Conservation (phyloP, 2,888 invertebrate species). For the Philereme vetulata region DNA sequence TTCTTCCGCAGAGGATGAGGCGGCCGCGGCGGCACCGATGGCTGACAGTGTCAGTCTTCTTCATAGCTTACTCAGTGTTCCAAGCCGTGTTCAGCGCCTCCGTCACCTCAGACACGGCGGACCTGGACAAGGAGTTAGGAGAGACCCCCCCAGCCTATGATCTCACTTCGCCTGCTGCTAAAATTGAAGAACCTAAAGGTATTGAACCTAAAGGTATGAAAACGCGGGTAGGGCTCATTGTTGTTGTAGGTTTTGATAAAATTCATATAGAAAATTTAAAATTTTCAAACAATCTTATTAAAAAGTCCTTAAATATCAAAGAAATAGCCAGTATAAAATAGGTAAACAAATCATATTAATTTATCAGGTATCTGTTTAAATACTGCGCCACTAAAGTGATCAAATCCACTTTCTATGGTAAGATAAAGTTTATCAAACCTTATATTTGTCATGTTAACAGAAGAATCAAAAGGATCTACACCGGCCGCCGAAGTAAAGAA, state of each 20-base stretch:
- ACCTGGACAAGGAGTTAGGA: constrained; percentile 21
- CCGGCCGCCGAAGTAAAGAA: constrained; percentile 35
- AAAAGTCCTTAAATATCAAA: too few species aligned
- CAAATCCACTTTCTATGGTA: too few species aligned
- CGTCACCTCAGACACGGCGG: constrained; percentile 46
- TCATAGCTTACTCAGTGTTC: constrained; percentile 87
- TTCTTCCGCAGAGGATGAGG: constrained; percentile 81
- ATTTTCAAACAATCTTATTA: too few species aligned
- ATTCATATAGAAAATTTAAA: too few species aligned
- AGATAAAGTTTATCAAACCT: not conserved
- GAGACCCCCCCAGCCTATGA: constrained; percentile 4
- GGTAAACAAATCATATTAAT: too few species aligned
- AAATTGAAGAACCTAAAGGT: constrained; percentile 40
- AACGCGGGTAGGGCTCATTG: too few species aligned
- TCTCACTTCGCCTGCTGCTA: constrained; percentile 23
- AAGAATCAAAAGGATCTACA: constrained; percentile 31
- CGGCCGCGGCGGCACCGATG: constrained; percentile 87
- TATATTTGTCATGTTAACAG: constrained; percentile 25
- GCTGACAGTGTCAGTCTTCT: constrained; percentile 86
- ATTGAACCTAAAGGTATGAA: constrained; percentile 37
- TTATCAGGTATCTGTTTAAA: too few species aligned
- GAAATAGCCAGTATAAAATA: too few species aligned
- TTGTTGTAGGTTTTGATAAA: too few species aligned
- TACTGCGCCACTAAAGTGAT: too few species aligned
- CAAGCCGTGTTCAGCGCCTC: constrained; percentile 74